Conservation (phyloP, 2,888 invertebrate species). For the Cheilosia vulpina region DNA sequence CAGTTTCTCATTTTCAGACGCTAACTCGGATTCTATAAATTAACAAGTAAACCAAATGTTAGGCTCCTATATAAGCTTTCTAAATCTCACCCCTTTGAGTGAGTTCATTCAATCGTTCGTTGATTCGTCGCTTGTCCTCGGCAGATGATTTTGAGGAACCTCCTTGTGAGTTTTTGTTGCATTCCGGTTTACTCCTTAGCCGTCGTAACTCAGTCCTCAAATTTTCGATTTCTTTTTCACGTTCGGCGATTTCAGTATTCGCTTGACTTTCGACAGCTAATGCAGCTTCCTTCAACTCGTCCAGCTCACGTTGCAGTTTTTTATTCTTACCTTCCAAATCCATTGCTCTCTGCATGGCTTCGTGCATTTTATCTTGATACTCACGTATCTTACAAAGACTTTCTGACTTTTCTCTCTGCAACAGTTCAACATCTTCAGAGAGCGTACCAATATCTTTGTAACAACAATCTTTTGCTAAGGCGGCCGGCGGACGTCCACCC, state of each 20-base stretch:
- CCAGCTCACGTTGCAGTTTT: conserved; percentile 88
- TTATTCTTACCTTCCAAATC: conserved; percentile 90
- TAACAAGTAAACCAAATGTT: neutral
- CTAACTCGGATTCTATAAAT: conserved; percentile 84
- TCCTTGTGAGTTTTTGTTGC: conserved; percentile 30
- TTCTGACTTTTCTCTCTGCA: conserved; percentile 86
- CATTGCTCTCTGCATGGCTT: conserved; percentile 91
- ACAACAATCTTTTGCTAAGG: conserved; percentile 87
- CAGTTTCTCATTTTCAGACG: conserved; percentile 84
- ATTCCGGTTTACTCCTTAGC: conserved; percentile 71
- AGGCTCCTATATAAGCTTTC: neutral
- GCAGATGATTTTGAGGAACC: conserved; percentile 76
- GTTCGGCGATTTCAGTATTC: conserved; percentile 87
- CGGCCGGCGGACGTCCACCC: conserved; percentile 88
- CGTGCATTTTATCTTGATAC: conserved; percentile 85
- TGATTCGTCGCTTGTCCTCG: conserved; percentile 85
- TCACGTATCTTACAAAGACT: conserved; percentile 79
- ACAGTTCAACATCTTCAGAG: conserved; percentile 85
- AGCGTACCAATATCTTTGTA: conserved; percentile 85
- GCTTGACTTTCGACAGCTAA: conserved; percentile 91
- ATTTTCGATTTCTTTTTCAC: conserved; percentile 83
- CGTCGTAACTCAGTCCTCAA: conserved; percentile 78
- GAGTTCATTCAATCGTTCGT: conserved; percentile 86
- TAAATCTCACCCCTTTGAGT: conserved; percentile 85
- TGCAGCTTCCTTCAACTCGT: conserved; percentile 90